Conservation (phyloP, 2,113 vertebrate species). For the Ictalurus punctatus region DNA sequence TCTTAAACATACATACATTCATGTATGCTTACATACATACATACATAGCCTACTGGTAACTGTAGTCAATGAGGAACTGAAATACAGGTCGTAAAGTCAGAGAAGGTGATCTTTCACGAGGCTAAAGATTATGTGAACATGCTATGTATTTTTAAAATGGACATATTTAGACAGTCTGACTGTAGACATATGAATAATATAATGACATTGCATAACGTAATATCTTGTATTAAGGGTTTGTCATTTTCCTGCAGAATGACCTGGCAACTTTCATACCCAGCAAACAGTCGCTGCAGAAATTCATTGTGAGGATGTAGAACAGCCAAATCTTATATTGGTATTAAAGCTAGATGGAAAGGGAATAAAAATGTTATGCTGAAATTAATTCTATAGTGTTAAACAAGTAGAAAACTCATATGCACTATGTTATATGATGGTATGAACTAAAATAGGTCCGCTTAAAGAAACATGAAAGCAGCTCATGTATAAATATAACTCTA, state of each 20-base stretch:
- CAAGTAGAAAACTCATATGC: neutral
- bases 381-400: neutral
- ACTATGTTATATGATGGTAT: neutral
- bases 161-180: neutral
- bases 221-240: neutral
- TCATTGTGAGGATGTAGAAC: neutral
- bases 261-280: neutral
- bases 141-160: neutral
- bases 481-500: neutral
- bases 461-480: neutral
- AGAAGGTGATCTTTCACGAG: neutral
- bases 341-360: neutral
- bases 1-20: neutral
- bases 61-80: conserved; percentile 29
- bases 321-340: neutral
- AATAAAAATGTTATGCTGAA: neutral
- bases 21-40: neutral
- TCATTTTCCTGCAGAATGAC: neutral
- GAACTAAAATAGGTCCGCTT: neutral
- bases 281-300: neutral
- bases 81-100: neutral
- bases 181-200: neutral
- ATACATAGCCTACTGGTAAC: conserved; percentile 35
- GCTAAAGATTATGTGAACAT: neutral
- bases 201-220: neutral